Conservation (phyloP, 2,797 vertebrate genomes). For the Jordanella pulchra region DNA sequence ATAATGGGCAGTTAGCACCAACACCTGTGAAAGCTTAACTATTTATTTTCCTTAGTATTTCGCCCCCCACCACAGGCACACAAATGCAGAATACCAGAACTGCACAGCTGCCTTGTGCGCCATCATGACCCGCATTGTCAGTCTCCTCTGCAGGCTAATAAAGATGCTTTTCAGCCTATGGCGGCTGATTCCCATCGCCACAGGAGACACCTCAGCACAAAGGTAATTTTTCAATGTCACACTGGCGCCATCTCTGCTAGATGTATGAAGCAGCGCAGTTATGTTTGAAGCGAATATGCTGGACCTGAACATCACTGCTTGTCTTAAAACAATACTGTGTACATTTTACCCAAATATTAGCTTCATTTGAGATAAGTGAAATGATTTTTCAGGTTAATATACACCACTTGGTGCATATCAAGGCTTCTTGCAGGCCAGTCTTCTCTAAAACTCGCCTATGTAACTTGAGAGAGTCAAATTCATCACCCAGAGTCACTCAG, state of each 20-base stretch:
- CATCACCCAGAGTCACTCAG: no score
- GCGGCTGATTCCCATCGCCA: constrained; percentile 55
- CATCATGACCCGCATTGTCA: constrained; percentile 41
- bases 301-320: constrained; percentile 17
- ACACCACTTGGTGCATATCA: no score
- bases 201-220: constrained; percentile 51
- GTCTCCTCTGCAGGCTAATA: constrained; percentile 54
- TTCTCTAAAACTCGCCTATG: no score
- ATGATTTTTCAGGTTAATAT: no score
- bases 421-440: no score
- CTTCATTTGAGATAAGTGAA: no score
- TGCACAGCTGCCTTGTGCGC: constrained; percentile 11
- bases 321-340: background rate
- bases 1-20: constrained; percentile 32
- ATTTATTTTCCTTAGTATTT: constrained; percentile 34
- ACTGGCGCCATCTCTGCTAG: constrained; percentile 24
- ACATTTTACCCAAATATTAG: no score
- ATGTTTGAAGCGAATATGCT: constrained; percentile 17
- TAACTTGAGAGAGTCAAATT: no score
- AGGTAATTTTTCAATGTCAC: constrained; percentile 67
- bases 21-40: constrained; percentile 36
- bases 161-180: constrained; percentile 63
- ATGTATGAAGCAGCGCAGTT: constrained; percentile 32
- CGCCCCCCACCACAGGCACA: background rate
- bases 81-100: constrained; percentile 20